phyloP scores from a whole-genome alignment of 2,113 vertebrate species.

The Hipposideros armiger region DNA sequence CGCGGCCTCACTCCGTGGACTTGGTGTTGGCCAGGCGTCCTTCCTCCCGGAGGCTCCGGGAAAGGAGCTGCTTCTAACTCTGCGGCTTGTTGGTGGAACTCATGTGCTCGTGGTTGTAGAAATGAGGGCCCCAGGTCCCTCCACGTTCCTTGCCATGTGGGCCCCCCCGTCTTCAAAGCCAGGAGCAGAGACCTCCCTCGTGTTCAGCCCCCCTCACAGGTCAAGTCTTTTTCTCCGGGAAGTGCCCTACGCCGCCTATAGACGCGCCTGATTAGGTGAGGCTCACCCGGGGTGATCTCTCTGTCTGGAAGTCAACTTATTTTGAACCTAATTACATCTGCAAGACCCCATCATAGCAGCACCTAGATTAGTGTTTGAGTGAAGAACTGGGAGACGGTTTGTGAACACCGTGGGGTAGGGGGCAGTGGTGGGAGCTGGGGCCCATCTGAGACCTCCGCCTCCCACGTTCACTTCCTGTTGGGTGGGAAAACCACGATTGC shows the following conservation, averaged over 20 bases:
- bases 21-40: not conserved
- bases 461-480: accelerated
- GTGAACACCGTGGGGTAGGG: accelerated
- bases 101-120: not conserved
- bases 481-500: accelerated
- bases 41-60: not conserved
- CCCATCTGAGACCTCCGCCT: not conserved
- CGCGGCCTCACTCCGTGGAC: not conserved
- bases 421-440: accelerated
- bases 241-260: not conserved
- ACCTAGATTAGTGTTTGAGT: not conserved
- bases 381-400: no score
- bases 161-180: not conserved
- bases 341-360: not conserved
- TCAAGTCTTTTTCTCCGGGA: not conserved
- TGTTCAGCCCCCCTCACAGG: no score
- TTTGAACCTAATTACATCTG: not conserved
- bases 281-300: not conserved
- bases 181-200: not conserved
- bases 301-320: not conserved
- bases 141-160: not conserved
- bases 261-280: not conserved
- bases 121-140: not conserved
- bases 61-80: not conserved
- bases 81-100: not conserved